A percentile compares a stretch with the other conserved stretches of the same genome.
Evolutionary conservation across 2,888 invertebrate species (phyloP).

Genomic region (Zaprionus lineosus): DNA sequence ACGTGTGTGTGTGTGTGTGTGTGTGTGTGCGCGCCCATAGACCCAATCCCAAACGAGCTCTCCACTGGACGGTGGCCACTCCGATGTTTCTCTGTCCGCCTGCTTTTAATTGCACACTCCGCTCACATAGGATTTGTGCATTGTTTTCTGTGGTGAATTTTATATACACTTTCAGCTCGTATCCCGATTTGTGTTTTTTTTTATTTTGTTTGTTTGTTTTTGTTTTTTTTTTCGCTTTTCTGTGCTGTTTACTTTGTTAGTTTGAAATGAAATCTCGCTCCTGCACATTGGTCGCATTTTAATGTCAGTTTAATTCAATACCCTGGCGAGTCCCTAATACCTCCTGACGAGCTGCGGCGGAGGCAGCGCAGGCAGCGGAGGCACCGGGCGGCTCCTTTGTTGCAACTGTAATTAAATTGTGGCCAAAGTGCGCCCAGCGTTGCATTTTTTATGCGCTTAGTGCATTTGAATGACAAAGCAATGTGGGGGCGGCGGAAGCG

Average conservation of each 20-base stretch:
- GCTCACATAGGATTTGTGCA: conserved; percentile 77
- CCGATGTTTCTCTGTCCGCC: conserved; percentile 28
- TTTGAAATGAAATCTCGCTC: conserved; percentile 44
- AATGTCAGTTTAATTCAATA: conserved; percentile 75
- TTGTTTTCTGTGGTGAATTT: conserved; percentile 74
- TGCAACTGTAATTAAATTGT: conserved; percentile 75
- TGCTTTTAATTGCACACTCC: conserved; percentile 72
- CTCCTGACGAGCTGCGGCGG: neutral
- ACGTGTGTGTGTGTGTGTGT: conserved; percentile 9
- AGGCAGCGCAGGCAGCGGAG: neutral
- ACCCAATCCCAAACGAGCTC: conserved; percentile 33
- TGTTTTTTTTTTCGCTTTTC: conserved; percentile 5
- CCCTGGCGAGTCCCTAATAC: conserved; percentile 64
- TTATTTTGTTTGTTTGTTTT: neutral
- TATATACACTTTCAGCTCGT: conserved; percentile 34
- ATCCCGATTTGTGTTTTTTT: conserved; percentile 7
- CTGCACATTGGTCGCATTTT: conserved; percentile 52
- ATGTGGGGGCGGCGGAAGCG: neutral
- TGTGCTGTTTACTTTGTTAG: neutral
- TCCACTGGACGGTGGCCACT: conserved; percentile 34
- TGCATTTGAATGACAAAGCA: conserved; percentile 32
- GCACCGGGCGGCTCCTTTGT: conserved; percentile 37
- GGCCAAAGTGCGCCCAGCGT: conserved; percentile 51
- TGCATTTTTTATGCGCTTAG: conserved; percentile 27
- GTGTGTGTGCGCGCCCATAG: neutral